Base-by-base conservation (phyloP, 1,140 invertebrate genomes). In the Chironomus tepperi region DNA sequence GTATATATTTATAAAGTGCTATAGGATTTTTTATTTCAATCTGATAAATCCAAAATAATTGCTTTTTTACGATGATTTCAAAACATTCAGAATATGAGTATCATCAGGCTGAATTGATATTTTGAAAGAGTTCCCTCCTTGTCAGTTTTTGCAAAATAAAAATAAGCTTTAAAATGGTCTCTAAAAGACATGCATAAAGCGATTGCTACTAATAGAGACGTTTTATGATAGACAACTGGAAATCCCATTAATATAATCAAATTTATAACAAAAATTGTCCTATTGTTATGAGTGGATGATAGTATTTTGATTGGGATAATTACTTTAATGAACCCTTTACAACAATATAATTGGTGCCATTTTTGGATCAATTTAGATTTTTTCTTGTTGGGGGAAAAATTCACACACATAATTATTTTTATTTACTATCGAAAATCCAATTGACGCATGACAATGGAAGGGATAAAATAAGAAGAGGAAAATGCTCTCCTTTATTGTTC, bases 21-120 rank as follows among this genome's bases (percentile, higher is more conserved):
- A 57, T 57, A n/a, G 7, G n/a, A 15, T 57, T 47, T 47, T 47
- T 47, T 47, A 47, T 15, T 67, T 18, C 65, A 21, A 70, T 18
- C 65, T 70, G 65, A 70, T 70, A 70, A 70, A 70, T 70, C 65
- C 65, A 21, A 70, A 70, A 21, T 70, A 70, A 70, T 70, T 70
- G 65, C 65, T 70, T 70, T 70, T 21, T 57, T 57, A n/a, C 47
- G 24, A 34, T 57, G 47, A 18, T n/a, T 57, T 57, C 2, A 57
- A 57, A 12, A 12, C 7, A 57, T 12, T 57, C 10, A 3, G 47
- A 57, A 57, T 21, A 18, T 16, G 64, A 67, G 64, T 19, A 21
- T 19, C 64, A 19, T 70, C 47, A 5, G 24, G 5, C 24, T 70
- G 16, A 70, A 70, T 18, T 70, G 6, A 70, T 18, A 70, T 70